Evolutionary conservation across 2,797 vertebrate species (phyloP).

Genomic region (Tamandua tetradactyla): DNA sequence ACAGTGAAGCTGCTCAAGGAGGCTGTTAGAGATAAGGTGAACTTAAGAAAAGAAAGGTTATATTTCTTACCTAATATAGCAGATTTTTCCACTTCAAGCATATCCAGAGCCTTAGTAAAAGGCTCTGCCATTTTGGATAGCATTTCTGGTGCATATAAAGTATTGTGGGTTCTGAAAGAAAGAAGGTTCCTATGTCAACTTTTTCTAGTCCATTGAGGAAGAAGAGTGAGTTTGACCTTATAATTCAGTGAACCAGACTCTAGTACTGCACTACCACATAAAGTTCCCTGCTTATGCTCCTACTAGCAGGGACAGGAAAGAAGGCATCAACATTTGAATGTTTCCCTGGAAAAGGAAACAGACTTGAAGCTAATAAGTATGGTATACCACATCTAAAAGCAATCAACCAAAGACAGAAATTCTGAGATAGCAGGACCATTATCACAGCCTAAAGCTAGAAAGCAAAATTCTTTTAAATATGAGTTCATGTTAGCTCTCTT

Average conservation of each 20-base stretch:
- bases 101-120: constrained; percentile 90
- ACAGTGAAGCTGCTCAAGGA: neutral
- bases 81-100: constrained; percentile 95
- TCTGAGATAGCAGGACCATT: neutral
- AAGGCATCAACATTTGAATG: neutral
- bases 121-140: constrained; percentile 91
- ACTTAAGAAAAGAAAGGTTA: neutral
- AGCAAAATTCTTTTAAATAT: neutral
- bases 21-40: neutral
- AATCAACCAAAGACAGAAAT: neutral
- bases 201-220: neutral
- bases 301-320: neutral
- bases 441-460: neutral
- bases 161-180: constrained; percentile 94
- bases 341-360: neutral
- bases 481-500: neutral
- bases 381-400: neutral
- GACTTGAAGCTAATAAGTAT: neutral
- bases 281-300: neutral
- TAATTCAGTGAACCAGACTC: neutral
- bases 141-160: constrained; percentile 94
- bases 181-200: constrained; percentile 47
- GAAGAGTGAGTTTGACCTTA: neutral
- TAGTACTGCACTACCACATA: neutral
- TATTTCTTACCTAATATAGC: constrained; percentile 91